Evolutionary conservation across 2,888 invertebrate species (phyloP), one percentile per base, ranked within the genome.

Genomic region (Myopa testacea): DNA sequence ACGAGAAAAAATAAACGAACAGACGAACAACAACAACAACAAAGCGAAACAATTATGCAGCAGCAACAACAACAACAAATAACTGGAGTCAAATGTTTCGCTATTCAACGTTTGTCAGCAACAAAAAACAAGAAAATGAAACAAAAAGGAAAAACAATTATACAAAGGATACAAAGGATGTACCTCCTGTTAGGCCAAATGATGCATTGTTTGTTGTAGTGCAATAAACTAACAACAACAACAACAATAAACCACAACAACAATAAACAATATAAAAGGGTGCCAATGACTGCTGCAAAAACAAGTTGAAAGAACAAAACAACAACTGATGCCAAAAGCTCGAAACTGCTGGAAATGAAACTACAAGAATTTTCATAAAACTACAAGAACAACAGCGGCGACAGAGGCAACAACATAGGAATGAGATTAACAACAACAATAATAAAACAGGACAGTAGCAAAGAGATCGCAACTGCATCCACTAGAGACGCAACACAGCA

Each of bases 291-390:
- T 63, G 50, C 63, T 60, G 26, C 38, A 68, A 10, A 34, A 37
- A 60, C 52, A 69, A 75, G 60, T 60, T 75, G 45, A 69, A 37
- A 60, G n/a, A 72, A 72, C 37, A 7, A 7, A 4, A 14, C 6
- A 55, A n/a, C 55, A 55, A 55, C 55, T n/a, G 16, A 55, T 4
- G 10, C 4, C 45, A 10, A 8, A 6, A 8, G 6, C 45, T 45
- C 10, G 7, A 26, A 34, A 50, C 45, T 69, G 34, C 34, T 69
- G 6, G 7, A 40, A 60, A 60, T 55, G 55, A 26, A 73, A 45
- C 62, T 45, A 14, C 73, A 62, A 63, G 73, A 73, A 73, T 73
- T 73, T 73, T 73, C 62, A 73, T 73, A 62, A 73, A 63, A 50
- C 63, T 67, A 19, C 67, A n/a, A 40, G 12, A 67, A 38, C 40